Conservation (phyloP, 2,888 invertebrate species). For the Ichneumon xanthorius region DNA sequence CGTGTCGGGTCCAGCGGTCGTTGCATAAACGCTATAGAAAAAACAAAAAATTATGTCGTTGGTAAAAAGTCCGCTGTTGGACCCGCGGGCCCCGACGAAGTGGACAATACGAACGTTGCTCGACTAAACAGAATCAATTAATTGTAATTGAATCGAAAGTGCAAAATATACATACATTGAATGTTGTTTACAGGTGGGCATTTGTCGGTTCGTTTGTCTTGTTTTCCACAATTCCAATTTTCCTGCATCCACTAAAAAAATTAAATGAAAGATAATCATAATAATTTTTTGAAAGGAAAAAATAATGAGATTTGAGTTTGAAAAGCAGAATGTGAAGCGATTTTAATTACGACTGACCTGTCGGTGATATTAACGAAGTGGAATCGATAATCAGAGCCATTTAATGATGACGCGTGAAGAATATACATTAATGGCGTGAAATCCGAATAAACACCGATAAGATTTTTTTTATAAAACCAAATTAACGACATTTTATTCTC, state of each 20-base stretch:
- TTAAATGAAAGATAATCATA: not conserved
- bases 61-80: constrained; percentile 31
- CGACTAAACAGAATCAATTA: constrained; percentile 74
- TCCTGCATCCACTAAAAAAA: not conserved
- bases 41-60: constrained; percentile 24
- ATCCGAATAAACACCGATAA: constrained; percentile 3
- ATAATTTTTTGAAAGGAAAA: not conserved
- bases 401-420: not conserved
- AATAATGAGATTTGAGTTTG: not conserved
- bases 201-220: constrained; percentile 5
- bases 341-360: constrained; percentile 17
- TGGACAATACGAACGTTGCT: constrained; percentile 32
- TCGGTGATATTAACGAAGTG: not conserved
- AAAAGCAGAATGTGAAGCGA: not conserved
- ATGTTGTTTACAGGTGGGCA: constrained; percentile 75
- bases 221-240: not conserved
- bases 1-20: constrained; percentile 27
- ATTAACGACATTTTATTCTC: not conserved
- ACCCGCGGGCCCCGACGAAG: constrained; percentile 33
- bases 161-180: constrained; percentile 82
- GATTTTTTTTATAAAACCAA: too few relatives aligned
- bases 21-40: constrained; percentile 15
- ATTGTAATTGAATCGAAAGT: constrained; percentile 81
- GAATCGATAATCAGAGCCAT: not conserved
- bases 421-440: not conserved